phyloP scores from a whole-genome alignment of 2,797 vertebrate species.

The Coendou prehensilis region DNA sequence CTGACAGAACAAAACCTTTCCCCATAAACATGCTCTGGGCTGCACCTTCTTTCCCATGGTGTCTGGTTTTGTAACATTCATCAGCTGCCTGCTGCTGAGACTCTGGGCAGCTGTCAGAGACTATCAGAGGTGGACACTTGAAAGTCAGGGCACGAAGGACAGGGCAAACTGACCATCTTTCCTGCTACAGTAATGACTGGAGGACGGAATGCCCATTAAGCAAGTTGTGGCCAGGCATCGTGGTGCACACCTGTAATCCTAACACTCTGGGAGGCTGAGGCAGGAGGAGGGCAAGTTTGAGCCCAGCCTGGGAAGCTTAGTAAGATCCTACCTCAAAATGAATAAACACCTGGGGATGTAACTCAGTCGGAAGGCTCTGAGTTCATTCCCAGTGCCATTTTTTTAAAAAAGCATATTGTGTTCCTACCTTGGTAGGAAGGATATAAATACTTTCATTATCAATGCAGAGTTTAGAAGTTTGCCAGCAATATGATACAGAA shows the following conservation, averaged over 20 bases:
- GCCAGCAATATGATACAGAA: background rate
- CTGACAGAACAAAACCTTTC: fast-evolving
- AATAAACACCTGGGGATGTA: too few species aligned
- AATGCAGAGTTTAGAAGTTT: background rate
- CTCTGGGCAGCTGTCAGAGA: background rate
- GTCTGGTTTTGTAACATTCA: background rate
- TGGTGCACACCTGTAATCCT: background rate
- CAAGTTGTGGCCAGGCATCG: background rate
- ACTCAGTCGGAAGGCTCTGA: background rate
- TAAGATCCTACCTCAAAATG: background rate
- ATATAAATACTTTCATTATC: background rate
- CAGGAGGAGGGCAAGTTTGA: background rate
- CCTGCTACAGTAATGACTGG: background rate
- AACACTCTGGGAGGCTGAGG: background rate
- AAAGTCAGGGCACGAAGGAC: fast-evolving
- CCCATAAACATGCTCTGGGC: background rate
- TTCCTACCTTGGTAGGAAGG: background rate
- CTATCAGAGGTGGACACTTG: background rate
- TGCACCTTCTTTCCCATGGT: background rate
- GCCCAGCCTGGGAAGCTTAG: background rate
- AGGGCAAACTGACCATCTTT: background rate
- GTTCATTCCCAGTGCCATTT: background rate
- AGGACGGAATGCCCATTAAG: background rate
- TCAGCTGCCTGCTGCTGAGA: too few species aligned
- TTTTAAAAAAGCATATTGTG: background rate